Percentiles rank a stretch among this genome's conserved stretches.
phyloP scores from a whole-genome alignment of 2,888 invertebrate species.

The Netelia virgata region DNA sequence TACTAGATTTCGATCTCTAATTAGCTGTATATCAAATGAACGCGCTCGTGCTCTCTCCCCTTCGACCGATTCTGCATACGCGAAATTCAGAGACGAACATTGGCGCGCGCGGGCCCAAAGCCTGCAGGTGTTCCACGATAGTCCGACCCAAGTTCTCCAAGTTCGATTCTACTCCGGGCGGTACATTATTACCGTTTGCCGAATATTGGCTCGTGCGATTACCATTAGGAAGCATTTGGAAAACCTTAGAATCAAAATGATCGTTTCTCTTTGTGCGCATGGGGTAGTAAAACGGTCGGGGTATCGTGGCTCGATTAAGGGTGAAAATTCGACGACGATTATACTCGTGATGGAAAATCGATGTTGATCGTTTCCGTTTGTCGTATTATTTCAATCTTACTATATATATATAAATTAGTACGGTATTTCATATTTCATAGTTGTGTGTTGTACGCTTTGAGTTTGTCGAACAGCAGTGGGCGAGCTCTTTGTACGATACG shows the following conservation, averaged over 20 bases:
- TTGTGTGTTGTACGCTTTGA: constrained; percentile 6
- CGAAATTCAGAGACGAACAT: constrained; percentile 48
- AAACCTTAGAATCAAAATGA: constrained; percentile 32
- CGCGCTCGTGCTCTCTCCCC: constrained; percentile 73
- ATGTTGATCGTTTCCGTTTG: constrained; percentile 28
- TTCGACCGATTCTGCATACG: constrained; percentile 29
- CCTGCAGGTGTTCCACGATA: constrained; percentile 52
- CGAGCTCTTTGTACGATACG: constrained; percentile 13
- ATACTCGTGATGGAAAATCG: too few species aligned
- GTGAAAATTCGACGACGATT: too few species aligned
- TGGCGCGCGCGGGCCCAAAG: not conserved
- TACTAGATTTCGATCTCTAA: constrained; percentile 83
- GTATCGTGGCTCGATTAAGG: too few species aligned
- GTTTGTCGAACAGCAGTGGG: not conserved
- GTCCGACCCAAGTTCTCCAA: not conserved
- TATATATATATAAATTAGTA: not conserved
- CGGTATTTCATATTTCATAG: not conserved
- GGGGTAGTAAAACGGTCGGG: too few species aligned
- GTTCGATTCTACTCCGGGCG: too few species aligned
- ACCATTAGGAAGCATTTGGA: not conserved
- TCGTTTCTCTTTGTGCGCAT: not conserved
- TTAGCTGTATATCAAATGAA: constrained; percentile 84
- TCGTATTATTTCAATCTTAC: constrained; percentile 7
- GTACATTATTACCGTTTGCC: not conserved
- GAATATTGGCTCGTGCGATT: constrained; percentile 13